Base-by-base conservation (phyloP, 2,113 vertebrate genomes). In the Cacatua alba region DNA sequence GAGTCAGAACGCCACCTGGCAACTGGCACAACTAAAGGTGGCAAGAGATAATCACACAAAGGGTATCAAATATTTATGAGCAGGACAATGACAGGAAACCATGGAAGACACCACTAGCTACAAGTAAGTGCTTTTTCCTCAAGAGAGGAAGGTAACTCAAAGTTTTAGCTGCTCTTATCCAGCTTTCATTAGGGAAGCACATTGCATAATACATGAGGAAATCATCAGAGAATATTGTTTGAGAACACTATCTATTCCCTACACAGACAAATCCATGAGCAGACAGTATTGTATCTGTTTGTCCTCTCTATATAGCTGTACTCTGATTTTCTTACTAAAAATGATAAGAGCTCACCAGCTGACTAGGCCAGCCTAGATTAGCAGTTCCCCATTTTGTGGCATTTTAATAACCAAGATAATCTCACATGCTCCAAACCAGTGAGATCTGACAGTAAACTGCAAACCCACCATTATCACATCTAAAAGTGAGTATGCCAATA, bases 201-300 rank as follows among this genome's bases (percentile, higher is more conserved):
- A 6, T 33, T 97, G 91, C 95, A 97, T 97, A 96, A 97, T 96
- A 35, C 84, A 97, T 97, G 92, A 97, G 90, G 44, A 83, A 90
- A 74, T 87, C 74, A 95, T 82, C 67, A 0, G 39, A 95, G 91
- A 95, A 88, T 74, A 93, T 43, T 80, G 75, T 52, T 62, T 85
- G 82, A 91, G 80, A 90, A 91, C 78, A 88, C 91, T 74, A 92
- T 86, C 68, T 87, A 48, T 79, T 87, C 70, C 75, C 79, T 70
- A 77, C 79, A 85, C 28, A 64, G 67, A 88, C 59, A 39, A 65
- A 84, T 52, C 55, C 51, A 92, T 21, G 37, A 92, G 39, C 70
- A 95, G 55, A 65, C 46, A 68, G 43, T 41, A 78, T 13, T 67
- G 17, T 29, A 64, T 60, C 76, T 6, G 11, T 91, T 77, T 62